Conservation (phyloP, 2,113 vertebrate genomes). For the Chaetops frenatus region DNA sequence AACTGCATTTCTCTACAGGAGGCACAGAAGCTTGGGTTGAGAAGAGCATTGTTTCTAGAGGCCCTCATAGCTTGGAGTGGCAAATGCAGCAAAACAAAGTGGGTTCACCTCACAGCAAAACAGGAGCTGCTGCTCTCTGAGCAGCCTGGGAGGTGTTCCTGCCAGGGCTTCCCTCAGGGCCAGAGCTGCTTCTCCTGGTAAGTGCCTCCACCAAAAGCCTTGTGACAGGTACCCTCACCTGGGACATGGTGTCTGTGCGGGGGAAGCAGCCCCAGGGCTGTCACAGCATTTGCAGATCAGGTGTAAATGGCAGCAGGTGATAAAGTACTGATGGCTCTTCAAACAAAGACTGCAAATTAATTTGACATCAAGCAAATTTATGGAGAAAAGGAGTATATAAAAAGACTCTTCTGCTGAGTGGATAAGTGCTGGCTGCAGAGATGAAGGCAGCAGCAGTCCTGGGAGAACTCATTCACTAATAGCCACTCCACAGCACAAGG, state of each 20-base stretch:
- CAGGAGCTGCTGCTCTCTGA: background rate
- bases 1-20: background rate
- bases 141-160: background rate
- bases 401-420: background rate
- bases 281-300: background rate
- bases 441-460: background rate
- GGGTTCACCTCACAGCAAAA: background rate
- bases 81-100: background rate
- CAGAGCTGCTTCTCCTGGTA: background rate
- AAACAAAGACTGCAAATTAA: slow-evolving; percentile 8
- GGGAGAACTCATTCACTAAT: background rate
- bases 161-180: background rate
- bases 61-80: background rate
- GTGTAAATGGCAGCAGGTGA: background rate
- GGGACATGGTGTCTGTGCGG: background rate
- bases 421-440: background rate
- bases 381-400: background rate
- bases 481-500: background rate
- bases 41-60: background rate
- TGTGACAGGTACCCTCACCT: background rate
- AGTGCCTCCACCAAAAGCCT: background rate
- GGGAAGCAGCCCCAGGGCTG: background rate
- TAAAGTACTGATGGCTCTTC: background rate
- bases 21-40: background rate
- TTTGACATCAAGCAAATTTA: background rate